Evolutionary conservation across 2,113 vertebrate species (phyloP), one percentile per base, ranked within the genome.

Genomic region (Bubo bubo): DNA sequence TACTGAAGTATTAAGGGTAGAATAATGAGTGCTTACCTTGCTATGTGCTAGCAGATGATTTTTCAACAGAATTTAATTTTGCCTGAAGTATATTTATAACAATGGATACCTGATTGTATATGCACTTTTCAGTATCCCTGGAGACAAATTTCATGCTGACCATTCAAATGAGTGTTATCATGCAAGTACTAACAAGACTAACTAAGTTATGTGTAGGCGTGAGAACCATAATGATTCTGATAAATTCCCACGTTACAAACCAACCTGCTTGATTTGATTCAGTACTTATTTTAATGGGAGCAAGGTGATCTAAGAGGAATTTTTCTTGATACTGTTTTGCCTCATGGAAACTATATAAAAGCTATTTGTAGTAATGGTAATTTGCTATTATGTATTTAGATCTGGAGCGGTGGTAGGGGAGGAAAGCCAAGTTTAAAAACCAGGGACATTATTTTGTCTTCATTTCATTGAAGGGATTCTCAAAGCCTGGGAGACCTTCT

Each of bases 201-300:
- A 83, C 93, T 92, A 86, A 79, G 75, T 68, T 72, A 23, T 32
- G 27, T 39, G 89, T 95, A 77, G 95, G 92, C 10, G 37, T 96
- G 84, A 95, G 93, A 97, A 95, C 32, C 79, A 43, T 92, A 80
- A 90, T 64, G 63, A 86, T 56, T 93, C 79, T 93, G 86, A 95
- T 96, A 96, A 94, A 96, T 97, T 97, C 94, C 90, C 94, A 96
- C 4, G 4, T 91, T 97, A 26, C 74, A 73, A 72, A 81, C 45
- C 50, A 55, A 50, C 63, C 63, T 67, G 28, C 64, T 89, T 80
- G 68, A 27, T 90, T 86, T 3, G 5, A 37, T 72, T 43, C 77
- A 41, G 37, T 77, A 35, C 82, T 86, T 94, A 41, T 34, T 97
- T 90, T 68, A 96, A 37, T 92, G 49, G 55, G 23, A 93, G 41